Base-by-base conservation (phyloP, 2,113 vertebrate species). In the Chaenocephalus aceratus region DNA sequence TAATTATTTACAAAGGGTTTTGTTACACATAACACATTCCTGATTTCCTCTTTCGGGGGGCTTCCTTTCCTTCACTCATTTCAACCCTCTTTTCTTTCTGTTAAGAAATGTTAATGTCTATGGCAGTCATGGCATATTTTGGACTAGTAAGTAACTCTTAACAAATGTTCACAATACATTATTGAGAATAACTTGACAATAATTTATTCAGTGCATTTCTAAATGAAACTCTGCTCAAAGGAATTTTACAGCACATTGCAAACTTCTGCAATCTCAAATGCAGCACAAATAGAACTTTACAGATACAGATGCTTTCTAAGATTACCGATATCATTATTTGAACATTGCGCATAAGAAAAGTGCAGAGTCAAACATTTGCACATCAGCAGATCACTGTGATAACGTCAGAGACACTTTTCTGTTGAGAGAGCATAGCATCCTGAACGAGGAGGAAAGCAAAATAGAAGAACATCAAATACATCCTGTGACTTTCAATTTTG, bases 281-380 rank as follows among this genome's bases (percentile, higher is more conserved):
- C 84, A 84, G 79, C 69, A 76, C 67, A 72, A 81, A 89, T 26
- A 73, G 52, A 87, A 89, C 73, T 83, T 54, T 70, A 45, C 80
- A 76, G 82, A 89, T 85, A 70, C 72, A 88, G 84, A 90, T 82
- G 66, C 75, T 9, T 34, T 82, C 72, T 63, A 56, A 88, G 92
- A 92, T 91, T 83, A 77, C 87, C 89, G 89, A 87, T 56, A 86
- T 86, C 86, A 88, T 89, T 90, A 89, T 93, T 94, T 88, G 86
- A 92, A 93, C 86, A 88, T 82, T 82, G 80, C 46, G 77, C 73
- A 67, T 57, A 14, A 75, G 52, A 78, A 81, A 90, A 90, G 67
- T 88, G 89, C 90, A 45, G 49, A 90, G 86, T 88, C 80, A 77
- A 83, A 84, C 85, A 53, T 84, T 88, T 87, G 74, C 52, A 77